A percentile compares a stretch with the other conserved stretches of the same genome.
These are phyloP conservation scores for Podarcis cretensis DNA, from an alignment of 2,113 vertebrate genomes.

Conservation along the genomic window DNA sequence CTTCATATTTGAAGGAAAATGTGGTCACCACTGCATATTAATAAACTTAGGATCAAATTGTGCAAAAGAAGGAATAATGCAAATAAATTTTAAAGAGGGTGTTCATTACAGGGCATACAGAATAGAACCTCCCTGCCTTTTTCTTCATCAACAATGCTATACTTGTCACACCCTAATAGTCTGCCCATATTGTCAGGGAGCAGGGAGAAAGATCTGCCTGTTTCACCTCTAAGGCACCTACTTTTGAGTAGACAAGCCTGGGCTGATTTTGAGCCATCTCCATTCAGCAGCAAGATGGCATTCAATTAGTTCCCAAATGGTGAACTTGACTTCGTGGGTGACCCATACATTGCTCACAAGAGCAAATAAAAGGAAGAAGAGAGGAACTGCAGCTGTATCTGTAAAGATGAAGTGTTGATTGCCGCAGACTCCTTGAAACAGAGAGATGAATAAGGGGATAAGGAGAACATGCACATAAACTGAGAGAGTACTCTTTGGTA, in stretches of 20 bases:
- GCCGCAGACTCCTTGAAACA: neutral
- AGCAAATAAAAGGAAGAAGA: neutral
- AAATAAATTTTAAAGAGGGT: neutral
- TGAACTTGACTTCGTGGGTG: neutral
- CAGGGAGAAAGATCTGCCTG: neutral
- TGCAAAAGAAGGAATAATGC: neutral
- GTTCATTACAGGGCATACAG: neutral
- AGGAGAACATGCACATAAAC: neutral
- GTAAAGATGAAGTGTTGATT: neutral
- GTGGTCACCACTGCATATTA: neutral
- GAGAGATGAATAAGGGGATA: neutral
- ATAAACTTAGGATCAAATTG: neutral
- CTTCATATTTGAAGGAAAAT: neutral
- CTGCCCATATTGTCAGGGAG: neutral
- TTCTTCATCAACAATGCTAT: neutral
- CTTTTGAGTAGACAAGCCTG: neutral
- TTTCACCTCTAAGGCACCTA: neutral
- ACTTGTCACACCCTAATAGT: neutral
- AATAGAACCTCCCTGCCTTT: neutral
- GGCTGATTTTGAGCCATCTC: neutral
- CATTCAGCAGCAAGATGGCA: neutral
- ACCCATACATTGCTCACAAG: neutral
- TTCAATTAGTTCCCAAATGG: neutral
- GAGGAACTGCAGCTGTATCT: neutral
- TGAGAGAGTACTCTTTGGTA: neutral